A percentile compares a stretch with the other conserved stretches of the same genome.
These are phyloP conservation scores for Corythornis leucogaster DNA, from an alignment of 2,797 vertebrate species.

Conservation along the genomic window DNA sequence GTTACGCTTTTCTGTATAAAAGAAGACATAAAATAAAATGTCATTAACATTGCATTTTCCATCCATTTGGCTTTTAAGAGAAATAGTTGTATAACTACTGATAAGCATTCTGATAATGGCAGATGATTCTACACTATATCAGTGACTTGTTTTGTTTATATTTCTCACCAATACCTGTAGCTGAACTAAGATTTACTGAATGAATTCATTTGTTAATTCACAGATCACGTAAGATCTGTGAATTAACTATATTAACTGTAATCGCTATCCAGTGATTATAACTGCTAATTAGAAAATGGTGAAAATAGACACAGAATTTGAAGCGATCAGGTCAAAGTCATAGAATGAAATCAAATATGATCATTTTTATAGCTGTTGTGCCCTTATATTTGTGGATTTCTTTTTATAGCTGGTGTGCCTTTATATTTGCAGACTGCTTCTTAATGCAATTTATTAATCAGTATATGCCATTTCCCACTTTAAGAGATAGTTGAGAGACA, in stretches of 20 bases:
- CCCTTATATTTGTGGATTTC: too few relatives aligned
- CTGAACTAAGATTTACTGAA: background rate
- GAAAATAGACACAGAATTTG: background rate
- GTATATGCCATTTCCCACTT: background rate
- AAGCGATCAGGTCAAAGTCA: background rate
- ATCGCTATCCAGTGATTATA: background rate
- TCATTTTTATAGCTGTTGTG: background rate
- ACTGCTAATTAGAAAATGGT: background rate
- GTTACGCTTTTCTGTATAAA: background rate
- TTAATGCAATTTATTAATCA: background rate
- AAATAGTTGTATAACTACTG: background rate
- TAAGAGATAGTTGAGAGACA: background rate
- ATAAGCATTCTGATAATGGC: background rate
- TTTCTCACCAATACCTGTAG: background rate
- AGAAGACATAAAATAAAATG: background rate
- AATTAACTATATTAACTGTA: too few relatives aligned
- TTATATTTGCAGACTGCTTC: background rate
- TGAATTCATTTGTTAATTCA: background rate
- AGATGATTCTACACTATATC: background rate
- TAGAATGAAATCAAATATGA: background rate
- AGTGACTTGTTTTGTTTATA: background rate
- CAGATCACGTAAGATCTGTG: background rate
- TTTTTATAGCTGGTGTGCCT: background rate
- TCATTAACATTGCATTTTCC: background rate
- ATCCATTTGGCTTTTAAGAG: background rate